Evolutionary conservation across 2,888 invertebrate genomes (phyloP), one percentile per base, ranked within the genome.

Genomic region (Drosophila seclusa): DNA sequence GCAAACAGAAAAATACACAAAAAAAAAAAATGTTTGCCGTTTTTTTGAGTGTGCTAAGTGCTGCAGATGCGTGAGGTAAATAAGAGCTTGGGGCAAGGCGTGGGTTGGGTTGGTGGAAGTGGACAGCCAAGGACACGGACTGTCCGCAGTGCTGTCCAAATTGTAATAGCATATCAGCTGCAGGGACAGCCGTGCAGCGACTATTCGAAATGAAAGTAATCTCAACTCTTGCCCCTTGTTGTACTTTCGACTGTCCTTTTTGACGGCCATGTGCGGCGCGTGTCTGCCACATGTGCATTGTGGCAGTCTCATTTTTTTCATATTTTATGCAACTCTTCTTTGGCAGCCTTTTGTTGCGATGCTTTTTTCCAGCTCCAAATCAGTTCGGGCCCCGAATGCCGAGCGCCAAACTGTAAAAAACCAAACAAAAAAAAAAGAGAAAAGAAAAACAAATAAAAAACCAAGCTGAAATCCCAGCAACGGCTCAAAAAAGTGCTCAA

Each of bases 131-230:
- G 80, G 77, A 78, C 80, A 76, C 66, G 78, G 50, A 72, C 85
- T 87, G 84, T 89, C 82, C 73, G 71, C 89, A 89, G 73, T 73
- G 82, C 83, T 83, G 89, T 78, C 82, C 83, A 83, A 70, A 70
- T 69, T 87, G 85, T 87, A 87, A 84, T 78, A 72, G 82, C 85
- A 79, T 87, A 84, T 89, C 89, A 89, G 76, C 82, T 76, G 54
- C 76, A 57, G 87, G 78, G 73, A 78, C 87, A 84, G 83, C 63
- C 69, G 42, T 57, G 58, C 62, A 38, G 49, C 16, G 45, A 48
- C 58, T 58, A 54, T 58, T 36, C 45, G 52, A 63, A 80, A 76
- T 63, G 60, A 70, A 80, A 70, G 71, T 67, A 76, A 70, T 71
- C 76, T 50, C 32, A 65, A 45, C 49, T 48, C 55, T 24, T 31